These are phyloP conservation scores for Drepana falcataria DNA, from an alignment of 2,888 invertebrate species.

Conservation along the genomic window DNA sequence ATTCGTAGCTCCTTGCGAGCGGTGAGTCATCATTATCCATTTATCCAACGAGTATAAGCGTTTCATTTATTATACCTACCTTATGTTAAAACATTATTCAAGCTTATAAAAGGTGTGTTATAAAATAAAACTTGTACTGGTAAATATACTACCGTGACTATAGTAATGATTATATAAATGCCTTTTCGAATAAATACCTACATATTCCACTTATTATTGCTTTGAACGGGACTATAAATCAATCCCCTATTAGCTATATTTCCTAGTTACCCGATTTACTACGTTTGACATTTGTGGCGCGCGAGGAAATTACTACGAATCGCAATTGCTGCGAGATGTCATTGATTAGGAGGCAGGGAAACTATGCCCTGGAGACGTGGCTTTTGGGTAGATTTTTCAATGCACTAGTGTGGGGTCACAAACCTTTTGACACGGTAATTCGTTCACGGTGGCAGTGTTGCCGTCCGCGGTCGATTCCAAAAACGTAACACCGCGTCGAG, in stretches of 20 bases:
- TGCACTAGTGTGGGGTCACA: constrained; percentile 58
- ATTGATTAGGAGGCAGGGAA: constrained; percentile 25
- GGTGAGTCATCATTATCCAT: too few species aligned
- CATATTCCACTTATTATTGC: neutral
- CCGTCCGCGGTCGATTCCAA: constrained; percentile 69
- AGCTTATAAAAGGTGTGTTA: too few species aligned
- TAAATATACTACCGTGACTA: too few species aligned
- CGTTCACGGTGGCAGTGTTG: constrained; percentile 65
- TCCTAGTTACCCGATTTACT: constrained; percentile 14
- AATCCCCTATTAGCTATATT: constrained; percentile 1
- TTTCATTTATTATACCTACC: too few species aligned
- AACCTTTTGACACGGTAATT: constrained; percentile 77
- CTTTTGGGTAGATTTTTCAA: constrained; percentile 48
- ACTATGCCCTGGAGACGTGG: constrained; percentile 28
- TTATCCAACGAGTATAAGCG: too few species aligned
- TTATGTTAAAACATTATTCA: too few species aligned
- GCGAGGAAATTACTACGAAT: constrained; percentile 46
- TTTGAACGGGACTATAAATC: constrained; percentile 18
- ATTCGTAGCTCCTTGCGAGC: too few species aligned
- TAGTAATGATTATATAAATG: too few species aligned
- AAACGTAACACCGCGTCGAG: constrained; percentile 72
- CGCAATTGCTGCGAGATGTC: constrained; percentile 33
- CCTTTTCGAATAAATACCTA: neutral
- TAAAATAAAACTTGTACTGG: too few species aligned
- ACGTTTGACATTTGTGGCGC: constrained; percentile 56